Conservation (phyloP, 2,888 invertebrate species). For the Drosophila silvestris region DNA sequence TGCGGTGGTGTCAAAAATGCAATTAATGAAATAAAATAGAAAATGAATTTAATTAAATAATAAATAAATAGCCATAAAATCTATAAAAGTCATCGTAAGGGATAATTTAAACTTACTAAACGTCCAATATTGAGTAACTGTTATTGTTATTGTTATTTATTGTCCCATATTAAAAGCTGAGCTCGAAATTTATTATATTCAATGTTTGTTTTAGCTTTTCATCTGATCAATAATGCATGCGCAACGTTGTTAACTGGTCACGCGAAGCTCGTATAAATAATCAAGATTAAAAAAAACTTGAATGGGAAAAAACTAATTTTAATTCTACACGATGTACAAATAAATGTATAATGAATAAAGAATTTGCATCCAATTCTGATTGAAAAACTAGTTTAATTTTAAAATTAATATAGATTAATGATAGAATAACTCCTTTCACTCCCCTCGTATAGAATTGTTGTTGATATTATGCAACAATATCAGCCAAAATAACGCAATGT, state of each 20-base stretch:
- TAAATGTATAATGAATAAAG: background rate
- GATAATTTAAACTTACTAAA: background rate
- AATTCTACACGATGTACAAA: background rate
- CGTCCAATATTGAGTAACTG: background rate
- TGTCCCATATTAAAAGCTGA: background rate
- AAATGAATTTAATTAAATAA: slow-evolving; percentile 52
- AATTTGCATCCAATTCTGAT: background rate
- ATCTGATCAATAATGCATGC: background rate
- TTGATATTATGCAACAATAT: background rate
- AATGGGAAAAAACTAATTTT: background rate
- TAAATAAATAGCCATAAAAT: background rate
- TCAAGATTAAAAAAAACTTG: background rate
- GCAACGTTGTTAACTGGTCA: background rate
- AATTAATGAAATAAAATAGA: slow-evolving; percentile 43
- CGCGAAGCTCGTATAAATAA: background rate
- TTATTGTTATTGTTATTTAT: background rate
- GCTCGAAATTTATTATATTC: background rate
- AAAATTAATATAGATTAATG: background rate
- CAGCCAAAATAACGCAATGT: background rate
- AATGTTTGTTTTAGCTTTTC: background rate
- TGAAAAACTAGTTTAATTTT: background rate
- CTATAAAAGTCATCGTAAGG: background rate
- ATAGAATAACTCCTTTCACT: background rate
- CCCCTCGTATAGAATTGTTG: background rate
- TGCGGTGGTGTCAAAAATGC: slow-evolving; percentile 21